phyloP scores from a whole-genome alignment of 2,888 invertebrate genomes.

The Anticlea derivata region DNA sequence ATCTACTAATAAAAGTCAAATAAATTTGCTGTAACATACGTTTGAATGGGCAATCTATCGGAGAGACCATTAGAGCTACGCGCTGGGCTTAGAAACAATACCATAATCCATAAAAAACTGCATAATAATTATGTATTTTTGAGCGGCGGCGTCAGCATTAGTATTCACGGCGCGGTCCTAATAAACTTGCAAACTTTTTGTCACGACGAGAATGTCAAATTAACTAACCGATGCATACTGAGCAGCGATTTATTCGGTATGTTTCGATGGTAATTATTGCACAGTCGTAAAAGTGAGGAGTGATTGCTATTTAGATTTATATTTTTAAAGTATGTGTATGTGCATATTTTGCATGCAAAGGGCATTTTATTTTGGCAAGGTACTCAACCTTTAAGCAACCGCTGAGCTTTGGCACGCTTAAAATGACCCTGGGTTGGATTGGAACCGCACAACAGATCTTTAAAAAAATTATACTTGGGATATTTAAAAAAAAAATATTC shows the following conservation, averaged over 20 bases:
- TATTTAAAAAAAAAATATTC: too few relatives aligned
- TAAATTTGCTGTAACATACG: conserved; percentile 33
- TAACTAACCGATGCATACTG: conserved; percentile 43
- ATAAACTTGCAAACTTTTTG: conserved; percentile 45
- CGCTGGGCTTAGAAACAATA: conserved; percentile 38
- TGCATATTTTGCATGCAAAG: conserved; percentile 11
- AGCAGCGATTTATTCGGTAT: conserved; percentile 28
- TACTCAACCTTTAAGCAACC: background rate
- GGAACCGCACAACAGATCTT: too few relatives aligned
- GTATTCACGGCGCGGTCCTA: conserved; percentile 39
- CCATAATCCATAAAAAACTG: conserved; percentile 37
- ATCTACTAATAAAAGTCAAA: conserved; percentile 22
- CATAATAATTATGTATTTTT: conserved; percentile 38
- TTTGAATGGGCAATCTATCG: conserved; percentile 35
- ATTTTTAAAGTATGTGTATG: conserved; percentile 10
- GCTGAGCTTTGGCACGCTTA: background rate
- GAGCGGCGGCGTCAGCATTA: conserved; percentile 33
- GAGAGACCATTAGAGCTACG: conserved; percentile 38
- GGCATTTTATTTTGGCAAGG: background rate
- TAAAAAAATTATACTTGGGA: too few relatives aligned
- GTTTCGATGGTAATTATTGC: conserved; percentile 27
- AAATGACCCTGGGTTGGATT: too few relatives aligned
- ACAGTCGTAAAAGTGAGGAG: conserved; percentile 25
- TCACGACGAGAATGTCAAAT: conserved; percentile 41
- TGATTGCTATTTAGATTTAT: conserved; percentile 21